Evolutionary conservation across 2,797 vertebrate genomes (phyloP).

Genomic region (Pelodytes ibericus): DNA sequence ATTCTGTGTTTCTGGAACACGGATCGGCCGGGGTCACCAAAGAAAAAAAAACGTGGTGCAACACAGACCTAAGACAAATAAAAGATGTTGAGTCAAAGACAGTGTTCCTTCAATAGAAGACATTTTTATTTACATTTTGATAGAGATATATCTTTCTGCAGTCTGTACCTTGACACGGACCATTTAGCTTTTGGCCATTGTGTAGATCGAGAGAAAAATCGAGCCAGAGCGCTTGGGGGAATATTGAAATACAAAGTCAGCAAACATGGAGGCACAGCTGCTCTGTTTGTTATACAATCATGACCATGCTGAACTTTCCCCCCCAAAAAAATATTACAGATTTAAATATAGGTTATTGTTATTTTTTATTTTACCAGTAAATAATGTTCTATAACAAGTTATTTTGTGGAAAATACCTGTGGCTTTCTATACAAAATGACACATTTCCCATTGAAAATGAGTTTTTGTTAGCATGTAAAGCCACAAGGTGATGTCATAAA

Average conservation of each 20-base stretch:
- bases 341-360: neutral
- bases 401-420: too few relatives aligned
- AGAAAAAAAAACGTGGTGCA: neutral
- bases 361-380: neutral
- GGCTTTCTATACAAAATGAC: too few relatives aligned
- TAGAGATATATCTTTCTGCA: slow-evolving; percentile 24
- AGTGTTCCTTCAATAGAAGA: neutral
- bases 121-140: slow-evolving; percentile 1
- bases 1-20: neutral
- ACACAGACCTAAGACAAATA: slow-evolving; percentile 1
- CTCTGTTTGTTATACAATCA: slow-evolving; percentile 14
- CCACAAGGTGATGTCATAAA: too few relatives aligned
- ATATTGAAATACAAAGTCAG: slow-evolving; percentile 35
- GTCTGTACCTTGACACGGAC: slow-evolving; percentile 21
- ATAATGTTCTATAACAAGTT: neutral
- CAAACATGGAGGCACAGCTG: slow-evolving; percentile 19
- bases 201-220: neutral
- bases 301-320: neutral
- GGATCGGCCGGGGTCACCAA: neutral
- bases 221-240: slow-evolving; percentile 24
- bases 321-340: neutral
- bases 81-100: neutral
- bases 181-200: slow-evolving; percentile 35
- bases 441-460: too few relatives aligned
- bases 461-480: too few relatives aligned